Conservation (phyloP, 1,140 invertebrate genomes). For the Acromyrmex echinatior region DNA sequence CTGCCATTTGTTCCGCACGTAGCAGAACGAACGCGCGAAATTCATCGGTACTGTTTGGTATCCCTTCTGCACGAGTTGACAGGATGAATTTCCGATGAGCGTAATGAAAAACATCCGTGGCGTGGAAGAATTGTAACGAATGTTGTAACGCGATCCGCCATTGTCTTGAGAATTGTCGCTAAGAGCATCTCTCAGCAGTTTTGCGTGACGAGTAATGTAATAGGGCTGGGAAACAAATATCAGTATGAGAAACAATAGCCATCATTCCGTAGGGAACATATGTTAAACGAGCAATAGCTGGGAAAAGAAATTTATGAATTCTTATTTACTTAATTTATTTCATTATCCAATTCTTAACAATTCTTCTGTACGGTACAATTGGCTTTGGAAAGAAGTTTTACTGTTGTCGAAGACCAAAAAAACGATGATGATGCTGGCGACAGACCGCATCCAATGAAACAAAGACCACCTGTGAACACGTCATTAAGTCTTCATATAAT, state of each 20-base stretch:
- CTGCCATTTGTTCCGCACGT: constrained; percentile 31
- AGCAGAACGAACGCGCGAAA: neutral
- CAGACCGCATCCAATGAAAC: constrained; percentile 28
- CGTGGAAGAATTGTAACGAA: neutral
- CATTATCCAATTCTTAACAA: neutral
- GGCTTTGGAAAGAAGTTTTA: constrained; percentile 1
- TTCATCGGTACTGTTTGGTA: neutral
- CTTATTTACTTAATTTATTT: neutral
- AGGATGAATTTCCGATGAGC: neutral
- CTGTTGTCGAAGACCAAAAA: neutral
- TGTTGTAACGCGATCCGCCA: neutral
- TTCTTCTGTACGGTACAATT: too few relatives aligned
- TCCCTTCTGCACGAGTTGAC: neutral
- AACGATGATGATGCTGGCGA: neutral
- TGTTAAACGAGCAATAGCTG: neutral
- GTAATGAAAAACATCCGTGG: neutral
- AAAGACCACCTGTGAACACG: constrained; percentile 35
- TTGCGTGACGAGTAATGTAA: neutral
- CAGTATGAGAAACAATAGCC: neutral
- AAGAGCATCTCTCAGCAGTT: neutral
- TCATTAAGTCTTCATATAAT: constrained; percentile 60
- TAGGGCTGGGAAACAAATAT: neutral
- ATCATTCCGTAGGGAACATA: neutral
- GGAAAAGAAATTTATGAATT: too few relatives aligned
- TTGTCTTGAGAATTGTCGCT: constrained; percentile 3